These are phyloP conservation scores for Drosophila melanosoma DNA, from an alignment of 2,888 invertebrate species.

Conservation along the genomic window DNA sequence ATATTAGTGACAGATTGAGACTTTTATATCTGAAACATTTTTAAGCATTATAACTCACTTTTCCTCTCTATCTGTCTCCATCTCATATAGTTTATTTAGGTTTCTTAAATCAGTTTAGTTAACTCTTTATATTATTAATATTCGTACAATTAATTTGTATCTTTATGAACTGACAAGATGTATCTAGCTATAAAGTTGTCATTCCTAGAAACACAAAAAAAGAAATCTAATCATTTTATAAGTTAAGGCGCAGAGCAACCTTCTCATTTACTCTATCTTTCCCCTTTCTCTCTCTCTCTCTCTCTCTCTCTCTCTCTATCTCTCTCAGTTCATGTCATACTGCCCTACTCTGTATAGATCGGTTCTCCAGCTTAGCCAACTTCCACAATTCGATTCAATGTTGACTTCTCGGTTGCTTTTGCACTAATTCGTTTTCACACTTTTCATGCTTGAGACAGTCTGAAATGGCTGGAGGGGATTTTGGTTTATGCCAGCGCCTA, in stretches of 20 bases:
- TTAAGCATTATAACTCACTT: background rate
- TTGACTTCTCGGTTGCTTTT: conserved; percentile 25
- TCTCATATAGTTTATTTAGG: no score
- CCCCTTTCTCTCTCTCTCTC: background rate
- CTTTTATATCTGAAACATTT: background rate
- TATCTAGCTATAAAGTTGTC: background rate
- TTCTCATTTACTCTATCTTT: background rate
- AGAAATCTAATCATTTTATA: background rate
- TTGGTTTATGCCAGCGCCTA: conserved; percentile 59
- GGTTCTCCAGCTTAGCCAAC: background rate
- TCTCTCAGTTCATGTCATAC: conserved; percentile 17
- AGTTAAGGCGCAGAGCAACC: background rate
- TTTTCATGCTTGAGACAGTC: conserved; percentile 70
- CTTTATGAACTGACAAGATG: background rate
- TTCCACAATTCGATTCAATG: background rate
- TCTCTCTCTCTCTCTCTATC: background rate
- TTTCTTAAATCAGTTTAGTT: background rate
- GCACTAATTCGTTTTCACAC: conserved; percentile 78
- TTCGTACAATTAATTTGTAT: background rate
- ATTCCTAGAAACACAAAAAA: background rate
- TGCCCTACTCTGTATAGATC: conserved; percentile 41
- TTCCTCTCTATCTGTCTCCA: background rate
- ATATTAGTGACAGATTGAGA: background rate
- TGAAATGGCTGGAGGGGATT: conserved; percentile 54
- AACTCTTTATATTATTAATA: background rate